phyloP scores from a whole-genome alignment of 1,140 invertebrate genomes.

The Andrena cerasifolii region DNA sequence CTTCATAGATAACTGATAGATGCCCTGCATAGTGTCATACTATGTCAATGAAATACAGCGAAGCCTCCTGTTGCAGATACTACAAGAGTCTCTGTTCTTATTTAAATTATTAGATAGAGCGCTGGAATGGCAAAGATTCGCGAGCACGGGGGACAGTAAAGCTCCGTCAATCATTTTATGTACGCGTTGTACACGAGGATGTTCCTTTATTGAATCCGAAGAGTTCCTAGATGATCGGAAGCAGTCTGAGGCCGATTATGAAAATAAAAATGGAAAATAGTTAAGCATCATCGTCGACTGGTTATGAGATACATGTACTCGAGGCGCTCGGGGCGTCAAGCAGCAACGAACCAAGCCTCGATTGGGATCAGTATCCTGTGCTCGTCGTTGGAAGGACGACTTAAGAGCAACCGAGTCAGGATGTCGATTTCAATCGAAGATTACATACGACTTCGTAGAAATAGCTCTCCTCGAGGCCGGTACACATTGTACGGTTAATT shows the following conservation, averaged over 20 bases:
- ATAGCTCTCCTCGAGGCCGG: constrained; percentile 18
- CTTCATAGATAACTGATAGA: no score
- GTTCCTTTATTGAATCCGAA: not conserved
- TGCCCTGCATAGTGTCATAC: no score
- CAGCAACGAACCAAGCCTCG: constrained; percentile 20
- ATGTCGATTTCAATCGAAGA: constrained; percentile 55
- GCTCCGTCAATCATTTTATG: no score
- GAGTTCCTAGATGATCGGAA: not conserved
- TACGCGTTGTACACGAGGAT: not conserved
- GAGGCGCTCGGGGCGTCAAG: constrained; percentile 16
- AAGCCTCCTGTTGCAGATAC: no score
- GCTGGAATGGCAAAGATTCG: no score
- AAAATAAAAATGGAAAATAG: constrained; percentile 9
- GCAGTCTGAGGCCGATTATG: not conserved
- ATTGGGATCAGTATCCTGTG: constrained; percentile 38
- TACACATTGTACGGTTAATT: constrained; percentile 36
- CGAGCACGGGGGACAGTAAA: no score
- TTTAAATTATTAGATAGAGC: no score
- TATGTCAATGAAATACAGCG: no score
- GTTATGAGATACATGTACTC: constrained; percentile 16
- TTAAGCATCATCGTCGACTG: constrained; percentile 35
- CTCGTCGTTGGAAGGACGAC: constrained; percentile 27
- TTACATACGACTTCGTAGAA: constrained; percentile 50
- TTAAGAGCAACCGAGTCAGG: constrained; percentile 16
- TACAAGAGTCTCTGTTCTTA: no score